phyloP scores from a whole-genome alignment of 2,888 invertebrate genomes.

The Pseudolycoriella hygida region DNA sequence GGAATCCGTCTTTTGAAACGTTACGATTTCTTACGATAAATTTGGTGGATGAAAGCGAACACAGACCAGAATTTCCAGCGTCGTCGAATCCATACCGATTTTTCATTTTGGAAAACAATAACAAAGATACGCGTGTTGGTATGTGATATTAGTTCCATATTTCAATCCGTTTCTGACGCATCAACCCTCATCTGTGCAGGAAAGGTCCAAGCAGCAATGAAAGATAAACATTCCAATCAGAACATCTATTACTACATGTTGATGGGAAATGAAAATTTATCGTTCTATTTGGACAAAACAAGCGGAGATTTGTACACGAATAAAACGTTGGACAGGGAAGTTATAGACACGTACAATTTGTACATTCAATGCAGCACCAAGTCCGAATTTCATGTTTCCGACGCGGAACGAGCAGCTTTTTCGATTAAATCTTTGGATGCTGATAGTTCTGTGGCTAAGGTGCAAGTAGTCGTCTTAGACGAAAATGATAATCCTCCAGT shows the following conservation, averaged over 20 bases:
- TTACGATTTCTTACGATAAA: slow-evolving; percentile 55
- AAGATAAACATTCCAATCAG: slow-evolving; percentile 62
- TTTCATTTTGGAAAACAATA: slow-evolving; percentile 51
- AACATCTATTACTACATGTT: slow-evolving; percentile 71
- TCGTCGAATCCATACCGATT: slow-evolving; percentile 46
- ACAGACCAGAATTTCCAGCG: slow-evolving; percentile 56
- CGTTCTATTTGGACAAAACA: slow-evolving; percentile 61
- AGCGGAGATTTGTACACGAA: slow-evolving; percentile 67
- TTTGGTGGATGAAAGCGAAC: slow-evolving; percentile 66
- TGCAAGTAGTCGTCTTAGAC: slow-evolving; percentile 55
- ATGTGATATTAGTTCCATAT: slow-evolving; percentile 15
- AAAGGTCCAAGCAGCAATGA: slow-evolving; percentile 23
- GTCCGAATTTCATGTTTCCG: slow-evolving; percentile 46
- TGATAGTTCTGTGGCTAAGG: slow-evolving; percentile 53
- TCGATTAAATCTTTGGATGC: slow-evolving; percentile 29
- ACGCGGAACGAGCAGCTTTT: slow-evolving; percentile 30
- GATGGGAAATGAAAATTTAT: slow-evolving; percentile 55
- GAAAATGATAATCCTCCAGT: slow-evolving; percentile 72
- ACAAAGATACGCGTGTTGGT: slow-evolving; percentile 44
- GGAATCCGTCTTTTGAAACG: slow-evolving; percentile 64
- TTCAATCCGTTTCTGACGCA: background rate
- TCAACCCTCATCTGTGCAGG: background rate
- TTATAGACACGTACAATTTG: slow-evolving; percentile 51
- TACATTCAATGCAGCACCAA: slow-evolving; percentile 72
- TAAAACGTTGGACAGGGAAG: slow-evolving; percentile 66